phyloP scores from a whole-genome alignment of 2,797 vertebrate species.

The Uromys caudimaculatus region DNA sequence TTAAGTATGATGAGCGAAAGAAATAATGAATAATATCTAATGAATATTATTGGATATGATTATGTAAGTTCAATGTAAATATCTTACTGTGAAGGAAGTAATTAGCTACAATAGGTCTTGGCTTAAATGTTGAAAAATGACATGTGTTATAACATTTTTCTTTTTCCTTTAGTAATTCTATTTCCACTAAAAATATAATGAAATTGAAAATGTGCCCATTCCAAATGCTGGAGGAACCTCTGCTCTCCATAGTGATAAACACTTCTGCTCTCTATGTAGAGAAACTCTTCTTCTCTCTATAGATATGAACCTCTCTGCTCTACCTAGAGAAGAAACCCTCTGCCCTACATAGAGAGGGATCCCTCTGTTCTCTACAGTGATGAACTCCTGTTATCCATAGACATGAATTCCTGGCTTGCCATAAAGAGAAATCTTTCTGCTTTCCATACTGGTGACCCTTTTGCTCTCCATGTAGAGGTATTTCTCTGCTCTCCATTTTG shows the following conservation, averaged over 20 bases:
- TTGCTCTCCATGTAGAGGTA: neutral
- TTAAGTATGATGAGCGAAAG: slow-evolving; percentile 23
- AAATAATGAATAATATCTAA: neutral
- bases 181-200: neutral
- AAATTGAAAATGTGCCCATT: neutral
- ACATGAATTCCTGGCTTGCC: neutral
- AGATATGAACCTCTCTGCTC: neutral
- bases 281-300: neutral
- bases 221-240: neutral
- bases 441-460: neutral
- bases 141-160: neutral
- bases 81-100: neutral
- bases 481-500: neutral
- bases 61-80: slow-evolving; percentile 21
- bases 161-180: neutral
- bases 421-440: neutral
- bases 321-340: neutral
- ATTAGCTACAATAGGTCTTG: neutral
- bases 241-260: neutral
- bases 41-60: neutral
- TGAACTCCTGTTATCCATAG: neutral
- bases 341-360: neutral
- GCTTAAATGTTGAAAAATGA: slow-evolving; percentile 23
- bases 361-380: neutral
- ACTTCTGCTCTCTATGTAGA: neutral